Conservation (phyloP, 2,888 invertebrate species). For the Danaus chrysippus region DNA sequence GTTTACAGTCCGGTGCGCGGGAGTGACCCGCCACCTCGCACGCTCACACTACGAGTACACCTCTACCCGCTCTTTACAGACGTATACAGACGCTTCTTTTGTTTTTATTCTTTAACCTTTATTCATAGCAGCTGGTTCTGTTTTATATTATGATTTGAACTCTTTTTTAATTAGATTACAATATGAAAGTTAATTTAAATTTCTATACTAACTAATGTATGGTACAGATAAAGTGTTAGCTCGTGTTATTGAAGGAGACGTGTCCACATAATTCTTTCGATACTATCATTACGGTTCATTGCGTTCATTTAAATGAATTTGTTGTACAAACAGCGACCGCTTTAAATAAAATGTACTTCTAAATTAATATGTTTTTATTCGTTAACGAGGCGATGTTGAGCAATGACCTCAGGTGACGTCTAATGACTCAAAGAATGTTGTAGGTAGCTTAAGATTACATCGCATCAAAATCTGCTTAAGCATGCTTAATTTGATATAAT, state of each 20-base stretch:
- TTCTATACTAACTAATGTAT: background rate
- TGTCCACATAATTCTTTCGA: constrained; percentile 49
- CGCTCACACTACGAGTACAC: constrained; percentile 62
- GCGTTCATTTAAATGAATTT: constrained; percentile 59
- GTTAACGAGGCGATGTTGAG: too few species aligned
- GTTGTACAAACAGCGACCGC: constrained; percentile 62
- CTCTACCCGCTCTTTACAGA: constrained; percentile 50
- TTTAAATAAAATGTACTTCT: constrained; percentile 64
- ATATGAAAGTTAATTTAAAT: background rate
- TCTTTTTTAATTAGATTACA: background rate
- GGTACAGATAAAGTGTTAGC: background rate
- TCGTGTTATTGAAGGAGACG: constrained; percentile 16
- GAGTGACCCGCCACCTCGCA: constrained; percentile 76
- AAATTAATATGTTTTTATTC: constrained; percentile 29
- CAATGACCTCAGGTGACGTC: too few species aligned
- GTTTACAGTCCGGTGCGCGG: constrained; percentile 76
- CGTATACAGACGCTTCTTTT: constrained; percentile 34
- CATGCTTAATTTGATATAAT: too few species aligned
- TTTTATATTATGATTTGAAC: background rate
- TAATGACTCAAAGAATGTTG: too few species aligned
- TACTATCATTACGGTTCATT: constrained; percentile 66
- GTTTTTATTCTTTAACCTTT: constrained; percentile 41
- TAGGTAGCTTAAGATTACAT: too few species aligned
- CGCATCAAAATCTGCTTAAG: too few species aligned
- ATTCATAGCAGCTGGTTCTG: constrained; percentile 1